phyloP scores from a whole-genome alignment of 2,113 vertebrate genomes.

The Ascaphus truei region DNA sequence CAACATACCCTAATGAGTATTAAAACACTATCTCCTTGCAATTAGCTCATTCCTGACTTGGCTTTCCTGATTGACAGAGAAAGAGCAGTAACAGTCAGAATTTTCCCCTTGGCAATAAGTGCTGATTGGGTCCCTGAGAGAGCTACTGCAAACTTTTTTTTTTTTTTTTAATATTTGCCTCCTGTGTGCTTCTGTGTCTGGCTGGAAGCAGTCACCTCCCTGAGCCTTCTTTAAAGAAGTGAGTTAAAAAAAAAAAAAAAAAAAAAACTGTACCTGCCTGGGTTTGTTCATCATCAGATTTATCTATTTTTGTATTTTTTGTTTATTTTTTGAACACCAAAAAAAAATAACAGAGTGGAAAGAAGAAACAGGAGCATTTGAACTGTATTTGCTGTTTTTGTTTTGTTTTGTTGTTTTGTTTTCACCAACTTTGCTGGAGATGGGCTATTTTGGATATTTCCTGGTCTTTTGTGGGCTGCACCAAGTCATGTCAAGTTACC shows the following conservation, averaged over 20 bases:
- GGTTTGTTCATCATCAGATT: background rate
- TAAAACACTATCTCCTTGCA: conserved; percentile 76
- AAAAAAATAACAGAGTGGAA: too few species aligned
- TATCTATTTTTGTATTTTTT: background rate
- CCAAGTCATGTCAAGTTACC: conserved; percentile 81
- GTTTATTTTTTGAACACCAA: background rate
- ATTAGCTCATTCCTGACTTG: conserved; percentile 67
- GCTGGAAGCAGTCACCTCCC: conserved; percentile 53
- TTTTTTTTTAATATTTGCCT: conserved; percentile 67
- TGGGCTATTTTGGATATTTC: conserved; percentile 82
- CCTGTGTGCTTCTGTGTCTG: conserved; percentile 55
- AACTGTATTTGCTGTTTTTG: conserved; percentile 33
- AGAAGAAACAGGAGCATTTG: conserved; percentile 19
- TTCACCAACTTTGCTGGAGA: conserved; percentile 67
- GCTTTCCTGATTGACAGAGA: conserved; percentile 63
- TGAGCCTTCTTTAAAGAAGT: conserved; percentile 28
- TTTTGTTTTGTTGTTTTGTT: conserved; percentile 36
- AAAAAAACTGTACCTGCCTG: conserved; percentile 42
- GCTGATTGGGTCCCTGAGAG: conserved; percentile 76
- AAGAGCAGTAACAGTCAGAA: conserved; percentile 64
- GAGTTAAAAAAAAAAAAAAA: conserved; percentile 52
- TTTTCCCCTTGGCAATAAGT: conserved; percentile 78
- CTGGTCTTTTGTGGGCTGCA: conserved; percentile 76
- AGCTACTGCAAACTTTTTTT: conserved; percentile 62
- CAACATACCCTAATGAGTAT: conserved; percentile 76